Evolutionary conservation across 1,140 invertebrate genomes (phyloP).

Genomic region (Macrostomum lignano): DNA sequence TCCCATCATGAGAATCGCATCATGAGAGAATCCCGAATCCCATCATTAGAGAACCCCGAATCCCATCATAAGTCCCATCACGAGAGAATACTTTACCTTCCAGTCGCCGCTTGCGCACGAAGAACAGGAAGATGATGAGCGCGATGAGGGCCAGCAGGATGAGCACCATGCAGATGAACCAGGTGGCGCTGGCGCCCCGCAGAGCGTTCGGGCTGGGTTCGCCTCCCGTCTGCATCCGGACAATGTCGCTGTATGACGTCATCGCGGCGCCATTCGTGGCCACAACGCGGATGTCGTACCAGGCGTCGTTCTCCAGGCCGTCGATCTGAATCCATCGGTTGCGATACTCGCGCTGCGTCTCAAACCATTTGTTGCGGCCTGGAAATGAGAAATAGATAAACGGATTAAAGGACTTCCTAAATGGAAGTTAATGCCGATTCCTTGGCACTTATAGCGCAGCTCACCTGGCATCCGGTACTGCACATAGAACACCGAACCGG

Average conservation of each 20-base stretch:
- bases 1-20: no score
- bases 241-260: slow-evolving; percentile 8
- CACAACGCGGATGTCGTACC: slow-evolving; percentile 58
- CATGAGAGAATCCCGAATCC: no score
- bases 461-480: slow-evolving; percentile 39
- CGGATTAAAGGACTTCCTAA: no score
- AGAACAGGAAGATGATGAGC: slow-evolving; percentile 65
- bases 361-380: slow-evolving; percentile 10
- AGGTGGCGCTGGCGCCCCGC: slow-evolving; percentile 51
- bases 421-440: no score
- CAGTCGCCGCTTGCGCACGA: slow-evolving; percentile 22
- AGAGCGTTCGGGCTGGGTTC: slow-evolving; percentile 12
- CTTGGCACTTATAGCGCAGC: no score
- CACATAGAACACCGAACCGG: slow-evolving; percentile 58
- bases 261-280: slow-evolving; percentile 56
- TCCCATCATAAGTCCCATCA: no score
- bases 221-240: slow-evolving; percentile 9
- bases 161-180: slow-evolving; percentile 84
- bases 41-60: no score
- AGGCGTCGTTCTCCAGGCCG: slow-evolving; percentile 49
- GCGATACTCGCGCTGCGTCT: neutral
- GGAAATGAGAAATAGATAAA: no score
- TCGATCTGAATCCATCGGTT: slow-evolving; percentile 10
- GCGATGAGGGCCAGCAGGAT: slow-evolving; percentile 67
- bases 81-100: no score